These are phyloP conservation scores for Clarias gariepinus DNA, from an alignment of 2,113 vertebrate species.

Conservation along the genomic window DNA sequence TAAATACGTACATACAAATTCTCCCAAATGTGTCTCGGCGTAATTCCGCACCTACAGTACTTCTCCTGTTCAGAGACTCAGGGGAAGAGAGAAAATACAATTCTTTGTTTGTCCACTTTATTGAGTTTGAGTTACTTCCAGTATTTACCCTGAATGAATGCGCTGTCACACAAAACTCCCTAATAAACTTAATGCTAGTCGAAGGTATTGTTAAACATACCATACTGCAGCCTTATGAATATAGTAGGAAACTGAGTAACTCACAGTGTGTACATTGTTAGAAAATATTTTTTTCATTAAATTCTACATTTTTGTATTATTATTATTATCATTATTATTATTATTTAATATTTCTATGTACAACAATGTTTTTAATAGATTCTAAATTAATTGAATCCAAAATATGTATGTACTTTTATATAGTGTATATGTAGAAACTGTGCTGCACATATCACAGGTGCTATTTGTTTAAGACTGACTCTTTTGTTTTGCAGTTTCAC, in stretches of 20 bases:
- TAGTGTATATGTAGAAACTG: background rate
- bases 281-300: background rate
- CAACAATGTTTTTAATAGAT: background rate
- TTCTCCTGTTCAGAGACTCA: too few relatives aligned
- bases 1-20: too few relatives aligned
- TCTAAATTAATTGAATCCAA: too few relatives aligned
- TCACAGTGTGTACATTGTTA: background rate
- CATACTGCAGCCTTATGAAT: background rate
- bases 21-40: too few relatives aligned
- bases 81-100: background rate
- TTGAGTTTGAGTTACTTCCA: background rate
- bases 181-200: background rate
- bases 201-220: background rate
- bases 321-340: too few relatives aligned
- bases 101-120: background rate
- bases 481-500: conserved; percentile 65
- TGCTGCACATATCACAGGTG: background rate
- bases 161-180: background rate
- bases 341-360: background rate
- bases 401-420: background rate
- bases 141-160: background rate
- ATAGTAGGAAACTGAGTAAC: background rate
- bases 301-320: too few relatives aligned
- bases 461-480: background rate
- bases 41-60: too few relatives aligned